These are phyloP conservation scores for Trissolcus japonicus DNA, from an alignment of 2,888 invertebrate genomes.

Conservation along the genomic window DNA sequence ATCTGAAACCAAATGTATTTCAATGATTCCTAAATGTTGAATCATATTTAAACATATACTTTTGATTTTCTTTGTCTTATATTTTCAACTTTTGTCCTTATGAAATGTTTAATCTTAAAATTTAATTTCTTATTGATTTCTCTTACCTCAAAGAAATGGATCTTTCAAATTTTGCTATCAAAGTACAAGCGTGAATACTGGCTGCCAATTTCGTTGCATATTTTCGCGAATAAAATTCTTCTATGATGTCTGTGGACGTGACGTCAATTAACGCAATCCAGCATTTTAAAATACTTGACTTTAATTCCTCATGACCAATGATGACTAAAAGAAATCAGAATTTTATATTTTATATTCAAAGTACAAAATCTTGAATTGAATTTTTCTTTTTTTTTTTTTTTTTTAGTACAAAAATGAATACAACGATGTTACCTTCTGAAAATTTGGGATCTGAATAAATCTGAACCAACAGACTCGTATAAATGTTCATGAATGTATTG, in stretches of 20 bases:
- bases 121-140: too few relatives aligned
- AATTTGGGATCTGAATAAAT: conserved; percentile 65
- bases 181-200: conserved; percentile 81
- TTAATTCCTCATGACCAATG: conserved; percentile 81
- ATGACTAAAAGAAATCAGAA: conserved; percentile 76
- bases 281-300: conserved; percentile 79
- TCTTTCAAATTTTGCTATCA: conserved; percentile 83
- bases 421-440: conserved; percentile 9
- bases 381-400: too few relatives aligned
- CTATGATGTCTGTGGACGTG: conserved; percentile 77
- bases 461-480: conserved; percentile 78
- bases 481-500: conserved; percentile 79
- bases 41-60: not conserved
- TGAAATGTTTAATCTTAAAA: too few relatives aligned
- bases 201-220: conserved; percentile 81
- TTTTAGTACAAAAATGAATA: conserved; percentile 5
- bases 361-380: too few relatives aligned
- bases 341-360: too few relatives aligned
- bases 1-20: conserved; percentile 64
- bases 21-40: not conserved
- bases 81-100: not conserved
- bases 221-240: conserved; percentile 78
- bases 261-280: conserved; percentile 78
- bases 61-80: not conserved
- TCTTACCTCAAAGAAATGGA: conserved; percentile 81